phyloP scores from a whole-genome alignment of 2,113 vertebrate species.

The Stomatorhinus ivindoensis region DNA sequence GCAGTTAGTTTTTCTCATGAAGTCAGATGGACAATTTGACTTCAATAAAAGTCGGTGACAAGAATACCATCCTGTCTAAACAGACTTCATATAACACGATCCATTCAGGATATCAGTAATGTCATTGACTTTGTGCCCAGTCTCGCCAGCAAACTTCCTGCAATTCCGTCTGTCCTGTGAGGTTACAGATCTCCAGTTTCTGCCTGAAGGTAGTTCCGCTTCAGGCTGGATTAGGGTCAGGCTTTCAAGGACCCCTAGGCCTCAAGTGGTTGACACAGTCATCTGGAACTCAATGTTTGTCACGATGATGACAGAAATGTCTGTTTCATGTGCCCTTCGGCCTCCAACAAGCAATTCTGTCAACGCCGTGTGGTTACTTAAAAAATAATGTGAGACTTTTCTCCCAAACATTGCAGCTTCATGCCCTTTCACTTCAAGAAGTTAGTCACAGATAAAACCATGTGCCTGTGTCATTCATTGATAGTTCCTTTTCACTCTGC shows the following conservation, averaged over 20 bases:
- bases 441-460: conserved; percentile 13
- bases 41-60: not conserved
- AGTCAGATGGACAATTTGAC: not conserved
- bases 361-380: not conserved
- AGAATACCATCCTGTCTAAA: not conserved
- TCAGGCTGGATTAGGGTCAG: not conserved
- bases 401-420: not conserved
- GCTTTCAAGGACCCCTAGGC: not conserved
- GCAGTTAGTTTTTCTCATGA: not conserved
- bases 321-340: not conserved
- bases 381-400: not conserved
- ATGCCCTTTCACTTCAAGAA: not conserved
- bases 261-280: not conserved
- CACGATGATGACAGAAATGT: not conserved
- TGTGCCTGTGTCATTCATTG: conserved; percentile 34
- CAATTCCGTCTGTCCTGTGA: not conserved
- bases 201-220: not conserved
- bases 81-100: not conserved
- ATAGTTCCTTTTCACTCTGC: conserved; percentile 48
- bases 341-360: not conserved
- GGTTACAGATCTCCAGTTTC: not conserved
- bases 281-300: not conserved
- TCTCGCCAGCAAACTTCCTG: not conserved
- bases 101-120: not conserved
- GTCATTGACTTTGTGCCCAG: not conserved